A percentile compares a stretch with the other conserved stretches of the same genome.
phyloP scores from a whole-genome alignment of 2,797 vertebrate species.

The Passerculus sandwichensis region DNA sequence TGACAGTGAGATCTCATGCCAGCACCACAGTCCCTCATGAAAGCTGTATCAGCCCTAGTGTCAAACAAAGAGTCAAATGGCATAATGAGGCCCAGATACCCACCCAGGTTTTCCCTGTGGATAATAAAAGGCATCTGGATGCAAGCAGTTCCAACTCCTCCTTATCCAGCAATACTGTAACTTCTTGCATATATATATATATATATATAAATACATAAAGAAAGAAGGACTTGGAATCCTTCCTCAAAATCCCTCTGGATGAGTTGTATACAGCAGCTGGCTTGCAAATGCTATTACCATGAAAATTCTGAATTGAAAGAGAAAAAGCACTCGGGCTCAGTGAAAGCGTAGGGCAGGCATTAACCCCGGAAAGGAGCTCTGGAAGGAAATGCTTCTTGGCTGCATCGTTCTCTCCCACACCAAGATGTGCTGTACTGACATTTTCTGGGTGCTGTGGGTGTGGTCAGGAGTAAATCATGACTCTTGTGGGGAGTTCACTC shows the following conservation, averaged over 20 bases:
- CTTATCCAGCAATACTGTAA: background rate
- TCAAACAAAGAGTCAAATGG: background rate
- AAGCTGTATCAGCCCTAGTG: background rate
- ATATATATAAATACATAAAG: background rate
- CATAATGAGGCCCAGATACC: background rate
- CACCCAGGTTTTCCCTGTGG: background rate
- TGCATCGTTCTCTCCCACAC: constrained; percentile 27
- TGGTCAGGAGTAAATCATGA: constrained; percentile 46
- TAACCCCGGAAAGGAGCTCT: background rate
- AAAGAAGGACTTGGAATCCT: constrained; percentile 35
- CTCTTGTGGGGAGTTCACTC: constrained; percentile 25
- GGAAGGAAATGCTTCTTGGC: background rate
- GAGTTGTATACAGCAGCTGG: background rate
- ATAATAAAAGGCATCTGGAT: background rate
- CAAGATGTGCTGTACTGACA: background rate
- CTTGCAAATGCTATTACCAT: background rate
- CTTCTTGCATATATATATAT: background rate
- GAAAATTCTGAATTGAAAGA: constrained; percentile 9
- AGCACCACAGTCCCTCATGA: background rate
- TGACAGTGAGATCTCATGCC: background rate
- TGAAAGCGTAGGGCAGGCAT: background rate
- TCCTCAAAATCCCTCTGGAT: constrained; percentile 25
- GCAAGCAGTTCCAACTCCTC: background rate
- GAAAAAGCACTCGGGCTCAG: background rate
- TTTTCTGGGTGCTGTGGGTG: constrained; percentile 42